These are phyloP conservation scores for Holotrichia oblita DNA, from an alignment of 1,140 invertebrate genomes.

Conservation along the genomic window DNA sequence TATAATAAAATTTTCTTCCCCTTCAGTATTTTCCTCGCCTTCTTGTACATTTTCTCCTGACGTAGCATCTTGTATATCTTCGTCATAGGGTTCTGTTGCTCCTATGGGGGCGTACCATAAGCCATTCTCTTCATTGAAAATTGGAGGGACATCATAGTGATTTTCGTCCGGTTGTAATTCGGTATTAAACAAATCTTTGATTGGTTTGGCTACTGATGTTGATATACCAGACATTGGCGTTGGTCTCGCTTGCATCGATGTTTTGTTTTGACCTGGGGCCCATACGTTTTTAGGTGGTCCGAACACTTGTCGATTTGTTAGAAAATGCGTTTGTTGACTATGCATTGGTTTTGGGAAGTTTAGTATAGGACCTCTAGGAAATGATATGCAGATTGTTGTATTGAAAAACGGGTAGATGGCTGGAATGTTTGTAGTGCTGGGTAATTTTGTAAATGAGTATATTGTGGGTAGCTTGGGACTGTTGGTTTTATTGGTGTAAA, in stretches of 20 bases:
- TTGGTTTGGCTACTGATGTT: background rate
- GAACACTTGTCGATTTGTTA: no score
- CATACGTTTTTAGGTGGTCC: no score
- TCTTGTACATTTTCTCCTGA: background rate
- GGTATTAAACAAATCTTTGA: background rate
- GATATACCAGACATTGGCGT: background rate
- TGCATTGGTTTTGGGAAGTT: background rate
- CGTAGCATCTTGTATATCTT: background rate
- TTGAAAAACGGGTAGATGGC: background rate
- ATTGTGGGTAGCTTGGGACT: background rate
- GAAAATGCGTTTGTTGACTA: no score
- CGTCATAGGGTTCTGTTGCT: background rate
- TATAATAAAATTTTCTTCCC: conserved; percentile 12
- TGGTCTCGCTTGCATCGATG: no score
- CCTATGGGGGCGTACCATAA: conserved; percentile 21
- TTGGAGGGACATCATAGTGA: background rate
- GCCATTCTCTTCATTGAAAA: conserved; percentile 20
- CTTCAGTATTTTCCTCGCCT: background rate
- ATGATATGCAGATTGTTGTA: background rate
- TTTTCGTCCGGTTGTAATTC: background rate
- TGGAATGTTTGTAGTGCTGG: background rate
- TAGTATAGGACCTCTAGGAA: background rate
- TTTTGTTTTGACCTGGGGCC: no score
- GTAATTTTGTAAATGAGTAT: background rate
- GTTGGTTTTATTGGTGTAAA: background rate